Evolutionary conservation across 1,140 invertebrate species (phyloP).

Genomic region (Eubasilissa regina): DNA sequence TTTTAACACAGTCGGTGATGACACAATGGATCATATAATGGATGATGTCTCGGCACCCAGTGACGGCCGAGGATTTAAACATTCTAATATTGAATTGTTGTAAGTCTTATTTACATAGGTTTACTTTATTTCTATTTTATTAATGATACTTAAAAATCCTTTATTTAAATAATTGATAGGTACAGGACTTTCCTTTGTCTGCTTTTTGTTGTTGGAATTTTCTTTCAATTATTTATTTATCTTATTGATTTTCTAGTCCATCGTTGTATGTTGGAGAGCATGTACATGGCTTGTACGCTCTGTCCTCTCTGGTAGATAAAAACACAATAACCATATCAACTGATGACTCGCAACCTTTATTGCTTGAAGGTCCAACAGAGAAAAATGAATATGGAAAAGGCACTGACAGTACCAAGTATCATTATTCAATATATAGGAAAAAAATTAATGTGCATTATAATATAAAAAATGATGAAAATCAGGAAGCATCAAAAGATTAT

Average conservation of each 20-base stretch:
- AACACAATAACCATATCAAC: conserved; percentile 82
- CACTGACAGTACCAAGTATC: conserved; percentile 55
- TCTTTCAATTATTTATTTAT: conserved; percentile 55
- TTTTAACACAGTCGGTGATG: conserved; percentile 91
- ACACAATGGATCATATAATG: conserved; percentile 84
- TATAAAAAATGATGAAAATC: conserved; percentile 65
- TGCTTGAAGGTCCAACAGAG: conserved; percentile 79
- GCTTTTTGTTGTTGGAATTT: too few relatives aligned
- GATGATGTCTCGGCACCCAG: conserved; percentile 76
- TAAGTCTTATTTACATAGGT: too few relatives aligned
- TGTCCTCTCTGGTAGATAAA: conserved; percentile 92
- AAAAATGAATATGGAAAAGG: conserved; percentile 63
- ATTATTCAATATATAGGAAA: conserved; percentile 65
- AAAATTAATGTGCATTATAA: conserved; percentile 71
- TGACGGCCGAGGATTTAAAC: conserved; percentile 73
- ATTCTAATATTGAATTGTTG: conserved; percentile 82
- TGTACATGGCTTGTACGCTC: conserved; percentile 88
- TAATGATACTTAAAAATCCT: too few relatives aligned
- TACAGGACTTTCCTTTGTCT: too few relatives aligned
- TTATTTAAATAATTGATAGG: too few relatives aligned
- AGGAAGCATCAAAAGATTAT: conserved; percentile 67
- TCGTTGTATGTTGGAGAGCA: conserved; percentile 96
- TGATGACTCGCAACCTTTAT: conserved; percentile 74
- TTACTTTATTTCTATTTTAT: too few relatives aligned
- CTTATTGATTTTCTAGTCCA: conserved; percentile 77